Conservation (phyloP, 1,140 invertebrate genomes). For the Zaprionus lachaisei region DNA sequence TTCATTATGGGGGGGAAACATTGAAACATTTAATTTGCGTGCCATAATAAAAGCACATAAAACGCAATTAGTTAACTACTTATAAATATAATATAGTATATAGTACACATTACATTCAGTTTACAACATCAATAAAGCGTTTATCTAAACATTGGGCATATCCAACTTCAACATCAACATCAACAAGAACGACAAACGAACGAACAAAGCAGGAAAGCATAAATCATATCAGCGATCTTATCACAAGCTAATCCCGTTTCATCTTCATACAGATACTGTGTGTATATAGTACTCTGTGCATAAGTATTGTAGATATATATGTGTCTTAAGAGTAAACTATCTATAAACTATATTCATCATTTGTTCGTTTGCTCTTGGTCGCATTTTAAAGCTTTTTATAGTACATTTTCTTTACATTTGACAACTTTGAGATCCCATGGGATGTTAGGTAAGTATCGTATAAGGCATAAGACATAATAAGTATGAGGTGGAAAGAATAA, state of each 20-base stretch:
- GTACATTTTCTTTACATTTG: conserved; percentile 8
- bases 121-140: conserved; percentile 69
- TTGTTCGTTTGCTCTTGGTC: conserved; percentile 16
- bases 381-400: conserved; percentile 17
- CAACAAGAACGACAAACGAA: conserved; percentile 35
- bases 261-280: conserved; percentile 7
- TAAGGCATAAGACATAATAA: background rate
- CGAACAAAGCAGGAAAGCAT: conserved; percentile 38
- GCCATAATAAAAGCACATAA: conserved; percentile 46
- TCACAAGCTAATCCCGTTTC: conserved; percentile 29
- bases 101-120: conserved; percentile 51
- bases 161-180: conserved; percentile 26
- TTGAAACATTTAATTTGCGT: conserved; percentile 59
- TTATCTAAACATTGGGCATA: conserved; percentile 47
- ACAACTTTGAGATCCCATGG: conserved; percentile 9
- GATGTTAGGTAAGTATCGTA: background rate
- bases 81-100: conserved; percentile 8
- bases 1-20: conserved; percentile 14
- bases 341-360: background rate
- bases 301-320: background rate
- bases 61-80: conserved; percentile 25
- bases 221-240: conserved; percentile 40
- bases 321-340: conserved; percentile 4
- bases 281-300: conserved; percentile 4
- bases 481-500: background rate